Evolutionary conservation across 2,888 invertebrate species (phyloP).

Genomic region (Syrista parreyssii): DNA sequence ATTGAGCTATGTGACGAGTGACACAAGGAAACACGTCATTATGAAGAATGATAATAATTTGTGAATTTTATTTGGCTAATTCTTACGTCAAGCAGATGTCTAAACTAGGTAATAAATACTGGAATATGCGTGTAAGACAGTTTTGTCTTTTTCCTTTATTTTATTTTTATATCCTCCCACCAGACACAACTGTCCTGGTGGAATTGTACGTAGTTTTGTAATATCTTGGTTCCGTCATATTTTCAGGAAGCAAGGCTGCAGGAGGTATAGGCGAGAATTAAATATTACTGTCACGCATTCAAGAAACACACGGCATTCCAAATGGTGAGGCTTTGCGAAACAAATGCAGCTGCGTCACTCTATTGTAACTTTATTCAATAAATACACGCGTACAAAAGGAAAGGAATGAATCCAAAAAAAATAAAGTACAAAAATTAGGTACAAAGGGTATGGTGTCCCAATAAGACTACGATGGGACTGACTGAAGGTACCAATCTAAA

Average conservation of each 20-base stretch:
- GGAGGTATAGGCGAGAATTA: not conserved
- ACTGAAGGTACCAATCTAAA: not conserved
- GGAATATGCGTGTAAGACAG: not conserved
- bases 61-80: not conserved
- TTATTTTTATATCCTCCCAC: not conserved
- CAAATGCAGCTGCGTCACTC: not conserved
- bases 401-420: not conserved
- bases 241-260: not conserved
- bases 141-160: not conserved
- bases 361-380: not conserved
- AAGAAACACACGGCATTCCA: not conserved
- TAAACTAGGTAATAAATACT: not conserved
- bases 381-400: slow-evolving; percentile 1
- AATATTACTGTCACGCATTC: not conserved
- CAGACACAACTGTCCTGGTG: not conserved
- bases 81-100: not conserved
- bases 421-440: not conserved
- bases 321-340: not conserved
- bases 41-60: not conserved
- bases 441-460: not conserved
- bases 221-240: not conserved
- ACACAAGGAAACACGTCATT: not conserved
- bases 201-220: not conserved
- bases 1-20: not conserved
- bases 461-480: not conserved